Conservation (phyloP, 2,113 vertebrate species). For the Trochalopteron elliotii region DNA sequence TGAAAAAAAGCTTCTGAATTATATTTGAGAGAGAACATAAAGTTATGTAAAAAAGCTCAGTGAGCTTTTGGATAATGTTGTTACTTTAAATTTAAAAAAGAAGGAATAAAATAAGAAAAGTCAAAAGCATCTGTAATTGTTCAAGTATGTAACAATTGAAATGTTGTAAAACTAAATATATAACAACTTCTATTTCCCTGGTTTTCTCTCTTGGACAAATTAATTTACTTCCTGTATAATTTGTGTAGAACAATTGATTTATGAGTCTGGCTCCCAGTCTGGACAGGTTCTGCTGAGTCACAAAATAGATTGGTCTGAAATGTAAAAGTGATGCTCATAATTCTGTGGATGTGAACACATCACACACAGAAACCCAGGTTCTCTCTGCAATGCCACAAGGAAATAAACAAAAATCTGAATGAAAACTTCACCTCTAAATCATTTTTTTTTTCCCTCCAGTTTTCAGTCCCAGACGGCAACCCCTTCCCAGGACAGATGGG, state of each 20-base stretch:
- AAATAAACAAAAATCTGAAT: background rate
- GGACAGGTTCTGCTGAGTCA: slow-evolving; percentile 8
- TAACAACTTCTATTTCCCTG: background rate
- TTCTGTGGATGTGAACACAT: slow-evolving; percentile 6
- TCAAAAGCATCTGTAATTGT: background rate
- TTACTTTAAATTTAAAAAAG: background rate
- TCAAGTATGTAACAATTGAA: background rate
- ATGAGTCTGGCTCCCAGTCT: background rate
- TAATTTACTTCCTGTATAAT: background rate
- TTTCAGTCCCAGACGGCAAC: background rate
- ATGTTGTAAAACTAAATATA: background rate
- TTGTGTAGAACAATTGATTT: slow-evolving; percentile 47
- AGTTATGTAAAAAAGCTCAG: too few relatives aligned
- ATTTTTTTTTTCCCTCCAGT: background rate
- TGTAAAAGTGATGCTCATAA: slow-evolving; percentile 14
- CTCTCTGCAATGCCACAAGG: background rate
- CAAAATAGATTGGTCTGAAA: slow-evolving; percentile 32
- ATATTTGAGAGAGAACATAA: background rate
- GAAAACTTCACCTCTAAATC: background rate
- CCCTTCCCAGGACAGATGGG: too few relatives aligned
- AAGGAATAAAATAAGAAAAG: background rate
- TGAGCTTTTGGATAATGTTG: background rate
- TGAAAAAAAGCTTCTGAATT: background rate
- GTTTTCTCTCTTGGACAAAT: background rate
- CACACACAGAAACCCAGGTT: background rate